These are phyloP conservation scores for Gasterosteus aculeatus DNA, from an alignment of 2,113 vertebrate species.

Conservation along the genomic window DNA sequence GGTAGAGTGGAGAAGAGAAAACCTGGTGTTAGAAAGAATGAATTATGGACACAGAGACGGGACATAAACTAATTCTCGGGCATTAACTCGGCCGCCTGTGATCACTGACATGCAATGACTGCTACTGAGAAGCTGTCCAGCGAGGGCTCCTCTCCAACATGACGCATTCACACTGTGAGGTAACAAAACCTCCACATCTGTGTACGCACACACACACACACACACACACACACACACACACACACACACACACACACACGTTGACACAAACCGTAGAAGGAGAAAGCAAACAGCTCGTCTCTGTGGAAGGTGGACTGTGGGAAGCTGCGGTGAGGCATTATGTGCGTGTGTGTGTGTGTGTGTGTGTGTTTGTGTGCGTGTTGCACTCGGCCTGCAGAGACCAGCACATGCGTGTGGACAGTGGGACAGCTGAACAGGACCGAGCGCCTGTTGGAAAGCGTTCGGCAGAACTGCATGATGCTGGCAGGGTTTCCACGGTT, in stretches of 20 bases:
- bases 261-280: not conserved
- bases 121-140: not conserved
- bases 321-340: slow-evolving; percentile 36
- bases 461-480: not conserved
- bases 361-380: slow-evolving; percentile 2
- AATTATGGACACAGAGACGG: slow-evolving; percentile 1
- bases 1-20: slow-evolving; percentile 1
- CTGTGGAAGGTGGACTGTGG: slow-evolving; percentile 46
- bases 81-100: not conserved
- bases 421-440: slow-evolving; percentile 36
- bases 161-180: not conserved
- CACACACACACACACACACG: slow-evolving; percentile 15
- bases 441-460: not conserved
- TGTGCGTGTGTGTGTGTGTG: not conserved
- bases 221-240: slow-evolving; percentile 13
- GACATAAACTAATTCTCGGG: not conserved
- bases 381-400: slow-evolving; percentile 23
- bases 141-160: not conserved
- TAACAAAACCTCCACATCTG: too few relatives aligned
- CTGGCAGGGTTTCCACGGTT: not conserved
- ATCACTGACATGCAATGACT: slow-evolving; percentile 3
- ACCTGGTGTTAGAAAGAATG: not conserved
- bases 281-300: slow-evolving; percentile 31
- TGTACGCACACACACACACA: not conserved
- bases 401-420: slow-evolving; percentile 43